phyloP scores from a whole-genome alignment of 2,113 vertebrate genomes.

The Dunckerocampus dactyliophorus region DNA sequence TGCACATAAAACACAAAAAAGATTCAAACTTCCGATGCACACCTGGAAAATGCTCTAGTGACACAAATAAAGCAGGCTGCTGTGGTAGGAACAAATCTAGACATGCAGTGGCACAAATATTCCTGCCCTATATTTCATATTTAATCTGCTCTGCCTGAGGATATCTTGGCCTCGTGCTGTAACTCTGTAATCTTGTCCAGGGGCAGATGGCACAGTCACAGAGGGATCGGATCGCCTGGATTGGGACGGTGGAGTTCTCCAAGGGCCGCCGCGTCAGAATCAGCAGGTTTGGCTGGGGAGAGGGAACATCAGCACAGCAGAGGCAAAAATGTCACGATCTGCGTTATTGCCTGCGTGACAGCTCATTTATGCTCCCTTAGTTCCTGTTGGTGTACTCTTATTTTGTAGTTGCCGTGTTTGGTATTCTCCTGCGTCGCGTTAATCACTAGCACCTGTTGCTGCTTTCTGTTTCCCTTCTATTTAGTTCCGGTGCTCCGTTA shows the following conservation, averaged over 20 bases:
- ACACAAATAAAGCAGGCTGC: constrained; percentile 5
- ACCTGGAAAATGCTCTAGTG: constrained; percentile 10
- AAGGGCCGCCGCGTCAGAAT: constrained; percentile 31
- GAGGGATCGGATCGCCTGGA: constrained; percentile 56
- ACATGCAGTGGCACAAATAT: constrained; percentile 30
- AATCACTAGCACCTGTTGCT: too few species aligned
- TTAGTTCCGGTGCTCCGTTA: too few species aligned
- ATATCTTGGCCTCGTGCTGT: constrained; percentile 63
- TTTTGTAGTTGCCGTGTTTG: too few species aligned
- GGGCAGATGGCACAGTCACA: constrained; percentile 63
- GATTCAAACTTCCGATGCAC: constrained; percentile 9
- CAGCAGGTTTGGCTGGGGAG: constrained; percentile 43
- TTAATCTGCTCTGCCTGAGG: constrained; percentile 62
- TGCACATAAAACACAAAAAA: constrained; percentile 9
- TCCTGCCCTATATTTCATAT: constrained; percentile 73
- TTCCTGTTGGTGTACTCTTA: too few species aligned
- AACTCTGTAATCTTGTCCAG: constrained; percentile 59
- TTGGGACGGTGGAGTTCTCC: constrained; percentile 45
- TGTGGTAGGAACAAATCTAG: constrained; percentile 25
- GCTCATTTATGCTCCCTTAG: too few species aligned
- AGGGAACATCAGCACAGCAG: constrained; percentile 12
- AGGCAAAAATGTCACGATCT: constrained; percentile 20
- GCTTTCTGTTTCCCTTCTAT: too few species aligned
- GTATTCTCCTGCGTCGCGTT: too few species aligned
- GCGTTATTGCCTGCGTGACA: too few species aligned